Conservation (phyloP, 2,888 invertebrate species). For the Bugula neritina region DNA sequence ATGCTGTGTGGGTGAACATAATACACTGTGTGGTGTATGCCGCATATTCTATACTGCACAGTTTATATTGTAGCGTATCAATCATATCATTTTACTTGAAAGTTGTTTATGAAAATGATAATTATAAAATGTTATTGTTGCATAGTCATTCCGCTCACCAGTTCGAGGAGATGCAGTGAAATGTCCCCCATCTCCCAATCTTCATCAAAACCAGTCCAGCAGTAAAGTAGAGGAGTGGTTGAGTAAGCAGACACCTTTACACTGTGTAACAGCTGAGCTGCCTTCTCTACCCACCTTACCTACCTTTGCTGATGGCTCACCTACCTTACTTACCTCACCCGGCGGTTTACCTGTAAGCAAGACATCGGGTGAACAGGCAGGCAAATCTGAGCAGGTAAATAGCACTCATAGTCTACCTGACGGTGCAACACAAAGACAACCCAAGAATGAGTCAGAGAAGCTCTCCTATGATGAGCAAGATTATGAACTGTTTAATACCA, state of each 20-base stretch:
- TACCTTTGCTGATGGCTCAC: neutral
- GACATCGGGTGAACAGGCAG: neutral
- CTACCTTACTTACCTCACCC: neutral
- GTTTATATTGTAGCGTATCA: no score
- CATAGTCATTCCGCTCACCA: no score
- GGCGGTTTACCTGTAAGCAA: no score
- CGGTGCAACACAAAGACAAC: no score
- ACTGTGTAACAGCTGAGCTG: neutral
- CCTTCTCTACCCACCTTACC: neutral
- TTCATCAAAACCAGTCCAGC: neutral
- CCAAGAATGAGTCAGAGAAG: no score
- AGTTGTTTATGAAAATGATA: no score
- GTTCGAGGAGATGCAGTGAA: neutral
- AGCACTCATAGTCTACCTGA: neutral
- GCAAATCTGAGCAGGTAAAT: neutral
- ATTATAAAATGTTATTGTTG: no score
- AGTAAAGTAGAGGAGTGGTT: neutral
- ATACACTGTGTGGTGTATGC: no score
- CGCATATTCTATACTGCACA: no score
- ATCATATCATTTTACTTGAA: no score
- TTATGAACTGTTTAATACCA: neutral
- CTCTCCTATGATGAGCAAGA: no score
- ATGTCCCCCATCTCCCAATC: neutral
- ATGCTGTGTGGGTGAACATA: no score
- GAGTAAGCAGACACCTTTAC: neutral